Percentiles rank a stretch among this genome's conserved stretches.
These are phyloP conservation scores for Heliconius sara DNA, from an alignment of 2,888 invertebrate genomes.

Conservation along the genomic window DNA sequence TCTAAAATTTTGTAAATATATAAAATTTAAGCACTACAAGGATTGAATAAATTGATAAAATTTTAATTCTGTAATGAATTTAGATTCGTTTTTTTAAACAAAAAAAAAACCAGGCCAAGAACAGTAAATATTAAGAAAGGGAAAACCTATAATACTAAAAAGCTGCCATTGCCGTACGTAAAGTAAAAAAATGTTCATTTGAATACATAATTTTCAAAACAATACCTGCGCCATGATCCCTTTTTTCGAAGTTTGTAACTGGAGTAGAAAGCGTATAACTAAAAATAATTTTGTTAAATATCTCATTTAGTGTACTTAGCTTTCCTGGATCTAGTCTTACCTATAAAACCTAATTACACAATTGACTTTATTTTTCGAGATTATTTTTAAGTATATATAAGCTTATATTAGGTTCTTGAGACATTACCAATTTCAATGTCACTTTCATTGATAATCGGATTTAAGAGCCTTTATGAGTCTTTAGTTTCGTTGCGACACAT, in stretches of 20 bases:
- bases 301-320: neutral
- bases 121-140: no score
- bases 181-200: no score
- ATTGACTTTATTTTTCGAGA: neutral
- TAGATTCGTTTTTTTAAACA: no score
- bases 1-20: neutral
- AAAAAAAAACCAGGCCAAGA: no score
- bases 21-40: neutral
- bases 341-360: neutral
- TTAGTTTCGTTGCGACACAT: constrained; percentile 27
- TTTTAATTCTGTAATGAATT: no score
- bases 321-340: neutral
- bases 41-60: no score
- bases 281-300: neutral
- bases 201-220: no score
- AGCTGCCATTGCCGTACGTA: no score
- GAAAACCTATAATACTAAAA: no score
- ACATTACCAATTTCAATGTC: constrained; percentile 39
- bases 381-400: neutral
- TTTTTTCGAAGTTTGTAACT: no score
- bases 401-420: neutral
- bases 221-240: no score
- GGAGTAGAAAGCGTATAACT: no score
- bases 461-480: neutral
- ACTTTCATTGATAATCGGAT: constrained; percentile 28